These are phyloP conservation scores for Macrophya annulata DNA, from an alignment of 2,888 invertebrate genomes.

Conservation along the genomic window DNA sequence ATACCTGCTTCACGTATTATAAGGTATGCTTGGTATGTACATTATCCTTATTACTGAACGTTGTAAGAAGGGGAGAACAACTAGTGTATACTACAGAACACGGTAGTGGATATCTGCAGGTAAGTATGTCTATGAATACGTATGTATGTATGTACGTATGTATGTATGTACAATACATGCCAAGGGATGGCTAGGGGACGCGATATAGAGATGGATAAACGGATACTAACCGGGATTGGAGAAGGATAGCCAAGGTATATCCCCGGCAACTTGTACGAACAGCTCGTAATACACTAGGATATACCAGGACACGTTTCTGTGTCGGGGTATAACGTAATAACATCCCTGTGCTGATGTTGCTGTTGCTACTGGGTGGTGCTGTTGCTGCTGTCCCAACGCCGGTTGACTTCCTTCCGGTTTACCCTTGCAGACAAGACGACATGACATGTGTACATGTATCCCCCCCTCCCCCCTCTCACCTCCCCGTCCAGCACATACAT, in stretches of 20 bases:
- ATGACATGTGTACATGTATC: neutral
- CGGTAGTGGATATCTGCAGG: neutral
- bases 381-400: constrained; percentile 4
- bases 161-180: neutral
- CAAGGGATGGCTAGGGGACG: neutral
- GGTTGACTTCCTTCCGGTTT: constrained; percentile 43
- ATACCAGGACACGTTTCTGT: neutral
- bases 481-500: too few species aligned
- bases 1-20: neutral
- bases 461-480: too few species aligned
- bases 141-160: too few species aligned
- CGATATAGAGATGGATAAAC: neutral
- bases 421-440: neutral
- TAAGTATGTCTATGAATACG: too few species aligned
- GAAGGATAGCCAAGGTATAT: neutral
- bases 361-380: neutral
- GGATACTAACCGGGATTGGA: neutral
- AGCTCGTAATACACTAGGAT: constrained; percentile 39
- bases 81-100: neutral
- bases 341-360: neutral
- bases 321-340: constrained; percentile 22
- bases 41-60: neutral
- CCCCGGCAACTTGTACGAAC: constrained; percentile 22
- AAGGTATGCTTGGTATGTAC: neutral
- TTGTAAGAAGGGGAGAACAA: neutral